A percentile compares a stretch with the other conserved stretches of the same genome.
These are phyloP conservation scores for Petroica traversi DNA, from an alignment of 2,113 vertebrate species.

Conservation along the genomic window DNA sequence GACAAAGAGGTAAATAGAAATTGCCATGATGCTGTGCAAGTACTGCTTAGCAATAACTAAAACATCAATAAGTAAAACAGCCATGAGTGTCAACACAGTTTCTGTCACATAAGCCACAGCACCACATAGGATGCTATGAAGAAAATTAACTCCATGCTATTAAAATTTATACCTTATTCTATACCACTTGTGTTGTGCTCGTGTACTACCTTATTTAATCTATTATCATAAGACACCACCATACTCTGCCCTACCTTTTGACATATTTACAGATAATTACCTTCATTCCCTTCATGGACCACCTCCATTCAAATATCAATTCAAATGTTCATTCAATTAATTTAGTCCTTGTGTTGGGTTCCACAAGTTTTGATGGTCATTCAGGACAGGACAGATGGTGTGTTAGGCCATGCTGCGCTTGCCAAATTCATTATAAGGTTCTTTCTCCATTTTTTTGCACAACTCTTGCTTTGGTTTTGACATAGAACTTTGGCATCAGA, in stretches of 20 bases:
- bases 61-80: neutral
- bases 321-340: neutral
- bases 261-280: neutral
- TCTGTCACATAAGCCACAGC: neutral
- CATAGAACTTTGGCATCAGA: neutral
- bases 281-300: neutral
- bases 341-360: neutral
- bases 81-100: neutral
- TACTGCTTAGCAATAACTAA: neutral
- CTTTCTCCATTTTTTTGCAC: neutral
- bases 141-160: neutral
- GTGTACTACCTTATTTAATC: neutral
- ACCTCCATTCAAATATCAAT: neutral
- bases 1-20: neutral
- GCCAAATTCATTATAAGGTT: neutral
- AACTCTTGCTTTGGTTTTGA: neutral
- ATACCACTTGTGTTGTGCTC: neutral
- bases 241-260: neutral
- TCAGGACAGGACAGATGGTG: neutral
- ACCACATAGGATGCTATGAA: neutral
- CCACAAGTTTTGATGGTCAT: neutral
- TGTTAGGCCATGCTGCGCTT: neutral
- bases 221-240: neutral
- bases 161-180: neutral
- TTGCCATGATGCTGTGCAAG: neutral